Evolutionary conservation across 2,113 vertebrate species (phyloP).

Genomic region (Platysteira castanea): DNA sequence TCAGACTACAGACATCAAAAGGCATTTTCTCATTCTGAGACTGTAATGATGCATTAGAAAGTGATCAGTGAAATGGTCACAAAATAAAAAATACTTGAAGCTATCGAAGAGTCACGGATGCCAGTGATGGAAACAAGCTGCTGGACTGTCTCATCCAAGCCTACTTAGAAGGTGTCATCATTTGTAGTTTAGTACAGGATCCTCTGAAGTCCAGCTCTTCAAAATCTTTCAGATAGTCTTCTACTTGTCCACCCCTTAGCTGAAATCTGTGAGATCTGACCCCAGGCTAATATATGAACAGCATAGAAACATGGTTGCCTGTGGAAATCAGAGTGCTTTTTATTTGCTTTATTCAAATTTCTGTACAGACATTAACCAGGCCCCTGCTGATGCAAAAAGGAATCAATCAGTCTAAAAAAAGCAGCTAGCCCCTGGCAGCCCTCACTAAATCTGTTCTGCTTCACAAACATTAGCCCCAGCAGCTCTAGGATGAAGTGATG

Average conservation of each 20-base stretch:
- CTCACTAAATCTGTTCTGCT: constrained; percentile 18
- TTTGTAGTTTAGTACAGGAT: background rate
- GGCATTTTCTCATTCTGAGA: background rate
- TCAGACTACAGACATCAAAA: background rate
- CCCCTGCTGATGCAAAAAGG: background rate
- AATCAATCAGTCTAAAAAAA: constrained; percentile 40
- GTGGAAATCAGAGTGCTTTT: background rate
- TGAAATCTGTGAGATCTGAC: background rate
- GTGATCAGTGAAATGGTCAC: background rate
- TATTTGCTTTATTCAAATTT: constrained; percentile 1
- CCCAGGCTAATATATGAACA: background rate
- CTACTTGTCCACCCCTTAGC: background rate
- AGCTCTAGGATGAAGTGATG: background rate
- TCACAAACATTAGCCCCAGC: constrained; percentile 20
- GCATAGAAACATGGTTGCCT: background rate
- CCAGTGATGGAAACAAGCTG: background rate
- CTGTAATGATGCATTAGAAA: background rate
- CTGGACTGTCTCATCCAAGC: background rate
- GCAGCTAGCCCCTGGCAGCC: constrained; percentile 20
- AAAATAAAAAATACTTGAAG: background rate
- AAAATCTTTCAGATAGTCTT: background rate
- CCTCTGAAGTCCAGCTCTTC: background rate
- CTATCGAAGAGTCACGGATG: background rate
- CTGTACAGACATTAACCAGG: constrained; percentile 17
- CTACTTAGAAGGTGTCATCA: background rate